Base-by-base conservation (phyloP, 2,797 vertebrate genomes). In the Myotis myotis region DNA sequence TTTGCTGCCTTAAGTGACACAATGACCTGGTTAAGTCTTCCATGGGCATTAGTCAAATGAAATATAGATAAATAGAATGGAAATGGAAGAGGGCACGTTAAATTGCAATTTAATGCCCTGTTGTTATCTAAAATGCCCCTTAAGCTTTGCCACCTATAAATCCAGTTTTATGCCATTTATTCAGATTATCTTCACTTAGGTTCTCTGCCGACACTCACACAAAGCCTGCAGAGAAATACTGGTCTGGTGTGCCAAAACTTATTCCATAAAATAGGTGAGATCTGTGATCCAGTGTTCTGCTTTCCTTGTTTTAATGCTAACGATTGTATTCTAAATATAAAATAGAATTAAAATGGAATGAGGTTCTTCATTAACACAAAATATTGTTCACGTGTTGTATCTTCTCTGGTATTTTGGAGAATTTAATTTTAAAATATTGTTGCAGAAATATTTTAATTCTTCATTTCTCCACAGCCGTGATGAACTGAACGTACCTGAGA, bases 391-490 rank as follows among this genome's bases (percentile, higher is more conserved):
- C 33, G 15, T 93, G 22, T 86, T 91, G 3, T 75, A 17, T 44
- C 6, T 72, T 89, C 38, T 85, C 74, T 85, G 44, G 41, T 33
- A 5, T 79, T 72, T 80, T 62, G 55, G 94, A 75, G n/a, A 79
- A 5, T 60, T 44, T 44, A 79, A 5, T 87, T 94, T 66, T 51
- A 93, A 75, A 30, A 47, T 71, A 72, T 76, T 87, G 11, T 94
- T 92, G 3, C 22, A 92, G 53, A 89, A 91, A 75, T 88, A 57
- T 10, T 89, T 33, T 96, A 82, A 89, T 96, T 91, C 17, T 96
- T 12, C 70, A 38, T 84, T 92, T 97, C n/a, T 94, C 30, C 33
- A 30, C 2, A 89, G 47, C 60, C 16, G 17, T 62, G 83, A 64
- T 86, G 25, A 87, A 62, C 84, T 84, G 53, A 91, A 66, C n/a